phyloP scores from a whole-genome alignment of 1,140 invertebrate species.

The Gerris buenoi region DNA sequence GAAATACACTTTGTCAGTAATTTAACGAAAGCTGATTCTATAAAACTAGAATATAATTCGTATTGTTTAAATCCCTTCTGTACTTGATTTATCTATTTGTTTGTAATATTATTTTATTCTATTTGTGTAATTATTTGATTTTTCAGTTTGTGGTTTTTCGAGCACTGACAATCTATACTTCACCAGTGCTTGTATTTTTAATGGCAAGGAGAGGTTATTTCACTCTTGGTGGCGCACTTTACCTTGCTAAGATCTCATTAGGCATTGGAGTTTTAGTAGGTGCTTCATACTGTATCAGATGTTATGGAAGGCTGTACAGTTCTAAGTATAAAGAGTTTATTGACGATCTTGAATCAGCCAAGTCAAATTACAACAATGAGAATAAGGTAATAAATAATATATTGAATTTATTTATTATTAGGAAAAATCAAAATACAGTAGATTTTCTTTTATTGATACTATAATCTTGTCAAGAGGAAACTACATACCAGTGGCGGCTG shows the following conservation, averaged over 20 bases:
- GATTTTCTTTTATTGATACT: too few species aligned
- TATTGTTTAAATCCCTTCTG: too few species aligned
- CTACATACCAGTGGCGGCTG: too few species aligned
- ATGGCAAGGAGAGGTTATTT: slow-evolving; percentile 54
- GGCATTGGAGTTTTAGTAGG: slow-evolving; percentile 47
- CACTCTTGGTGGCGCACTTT: slow-evolving; percentile 39
- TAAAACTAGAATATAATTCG: too few species aligned
- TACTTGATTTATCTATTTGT: too few species aligned
- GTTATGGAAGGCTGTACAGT: slow-evolving; percentile 53
- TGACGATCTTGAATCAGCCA: slow-evolving; percentile 41
- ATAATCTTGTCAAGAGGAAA: too few species aligned
- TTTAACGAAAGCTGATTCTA: too few species aligned
- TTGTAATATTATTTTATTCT: neutral
- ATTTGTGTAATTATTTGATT: slow-evolving; percentile 5
- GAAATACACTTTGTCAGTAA: too few species aligned
- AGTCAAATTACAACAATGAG: slow-evolving; percentile 33
- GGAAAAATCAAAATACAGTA: too few species aligned
- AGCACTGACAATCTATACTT: slow-evolving; percentile 55
- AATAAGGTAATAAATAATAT: slow-evolving; percentile 36
- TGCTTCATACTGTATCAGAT: slow-evolving; percentile 47
- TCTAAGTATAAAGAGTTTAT: slow-evolving; percentile 58
- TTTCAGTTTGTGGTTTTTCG: slow-evolving; percentile 43
- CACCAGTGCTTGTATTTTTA: slow-evolving; percentile 56
- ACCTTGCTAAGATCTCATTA: slow-evolving; percentile 42
- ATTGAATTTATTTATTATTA: too few species aligned